Percentiles rank a stretch among this genome's conserved stretches.
phyloP scores from a whole-genome alignment of 2,797 vertebrate species.

The Pipistrellus pygmaeus region DNA sequence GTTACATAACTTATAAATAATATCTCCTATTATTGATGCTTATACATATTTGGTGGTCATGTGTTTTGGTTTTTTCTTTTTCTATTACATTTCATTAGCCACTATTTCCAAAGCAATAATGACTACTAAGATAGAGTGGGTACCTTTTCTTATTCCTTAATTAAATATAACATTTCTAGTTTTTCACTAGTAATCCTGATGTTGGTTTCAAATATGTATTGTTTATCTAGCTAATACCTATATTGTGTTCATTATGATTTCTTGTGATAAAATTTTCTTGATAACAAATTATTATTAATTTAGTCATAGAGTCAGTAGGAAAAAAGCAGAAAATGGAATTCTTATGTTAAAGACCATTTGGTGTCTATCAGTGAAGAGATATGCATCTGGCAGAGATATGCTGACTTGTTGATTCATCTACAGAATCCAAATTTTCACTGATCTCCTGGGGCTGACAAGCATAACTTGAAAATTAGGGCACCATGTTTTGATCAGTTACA shows the following conservation, averaged over 20 bases:
- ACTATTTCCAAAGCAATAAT: conserved; percentile 25
- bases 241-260: conserved; percentile 25
- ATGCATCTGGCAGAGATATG: neutral
- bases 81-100: conserved; percentile 16
- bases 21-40: neutral
- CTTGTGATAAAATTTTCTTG: conserved; percentile 42
- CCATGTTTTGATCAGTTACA: conserved; percentile 78
- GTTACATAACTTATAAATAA: neutral
- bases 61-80: neutral
- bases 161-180: neutral
- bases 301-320: neutral
- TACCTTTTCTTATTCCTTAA: neutral
- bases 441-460: conserved; percentile 78
- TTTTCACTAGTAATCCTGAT: neutral
- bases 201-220: neutral
- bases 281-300: neutral
- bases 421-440: conserved; percentile 65
- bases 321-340: neutral
- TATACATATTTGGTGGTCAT: neutral
- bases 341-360: neutral
- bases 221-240: neutral
- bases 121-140: neutral
- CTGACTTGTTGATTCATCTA: conserved; percentile 69
- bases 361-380: neutral
- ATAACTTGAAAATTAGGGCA: conserved; percentile 79